Evolutionary conservation across 2,797 vertebrate genomes (phyloP).

Genomic region (Mionectes olivaceus): DNA sequence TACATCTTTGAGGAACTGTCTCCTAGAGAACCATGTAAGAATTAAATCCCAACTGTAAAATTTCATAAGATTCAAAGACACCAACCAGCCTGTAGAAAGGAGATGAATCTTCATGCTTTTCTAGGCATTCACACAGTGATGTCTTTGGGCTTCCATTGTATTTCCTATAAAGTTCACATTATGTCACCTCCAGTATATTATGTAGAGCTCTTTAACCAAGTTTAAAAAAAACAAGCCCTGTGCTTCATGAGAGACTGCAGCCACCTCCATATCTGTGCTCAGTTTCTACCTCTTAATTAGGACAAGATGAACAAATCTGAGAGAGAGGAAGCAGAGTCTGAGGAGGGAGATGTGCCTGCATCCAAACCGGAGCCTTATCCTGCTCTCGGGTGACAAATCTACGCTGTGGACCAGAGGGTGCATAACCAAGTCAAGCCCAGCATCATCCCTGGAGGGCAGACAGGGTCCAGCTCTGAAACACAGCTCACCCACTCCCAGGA

Average conservation of each 20-base stretch:
- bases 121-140: neutral
- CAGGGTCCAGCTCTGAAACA: neutral
- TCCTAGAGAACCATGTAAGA: neutral
- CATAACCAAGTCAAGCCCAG: neutral
- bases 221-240: neutral
- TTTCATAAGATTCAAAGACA: neutral
- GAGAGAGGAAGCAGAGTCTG: neutral
- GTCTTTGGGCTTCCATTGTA: neutral
- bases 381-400: neutral
- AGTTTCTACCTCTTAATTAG: neutral
- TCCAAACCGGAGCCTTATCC: neutral
- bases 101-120: neutral
- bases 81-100: neutral
- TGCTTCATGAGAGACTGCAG: constrained; percentile 9
- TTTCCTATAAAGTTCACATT: neutral
- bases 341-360: neutral
- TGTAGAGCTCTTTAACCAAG: neutral
- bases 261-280: neutral
- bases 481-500: neutral
- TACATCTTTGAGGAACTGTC: neutral
- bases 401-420: neutral
- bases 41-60: neutral
- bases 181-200: neutral
- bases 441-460: rapidly evolving
- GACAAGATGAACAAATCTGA: neutral